These are phyloP conservation scores for Romanogobio albipinnatus DNA, from an alignment of 2,113 vertebrate species.

Conservation along the genomic window DNA sequence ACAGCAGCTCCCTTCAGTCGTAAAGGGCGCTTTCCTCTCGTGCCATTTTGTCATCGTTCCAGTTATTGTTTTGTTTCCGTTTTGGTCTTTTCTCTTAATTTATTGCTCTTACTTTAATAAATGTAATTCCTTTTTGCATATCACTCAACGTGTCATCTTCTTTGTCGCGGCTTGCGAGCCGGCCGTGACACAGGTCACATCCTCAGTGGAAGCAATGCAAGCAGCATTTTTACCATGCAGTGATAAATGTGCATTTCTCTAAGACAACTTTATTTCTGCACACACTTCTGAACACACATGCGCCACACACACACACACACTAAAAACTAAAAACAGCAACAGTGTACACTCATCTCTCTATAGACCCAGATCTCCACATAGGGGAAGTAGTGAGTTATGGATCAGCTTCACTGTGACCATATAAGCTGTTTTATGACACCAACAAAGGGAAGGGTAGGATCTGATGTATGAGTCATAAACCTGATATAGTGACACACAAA, in stretches of 20 bases:
- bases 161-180: too few relatives aligned
- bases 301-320: background rate
- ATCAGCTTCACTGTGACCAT: slow-evolving; percentile 47
- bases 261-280: background rate
- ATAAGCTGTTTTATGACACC: slow-evolving; percentile 52
- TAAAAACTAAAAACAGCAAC: slow-evolving; percentile 4
- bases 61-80: too few relatives aligned
- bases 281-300: background rate
- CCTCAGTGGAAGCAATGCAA: background rate
- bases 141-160: too few relatives aligned
- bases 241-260: slow-evolving; percentile 3
- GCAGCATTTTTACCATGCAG: background rate
- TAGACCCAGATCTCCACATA: slow-evolving; percentile 2
- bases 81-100: too few relatives aligned
- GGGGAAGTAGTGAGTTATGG: slow-evolving; percentile 48
- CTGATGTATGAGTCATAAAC: slow-evolving; percentile 51
- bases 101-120: too few relatives aligned
- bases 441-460: slow-evolving; percentile 51
- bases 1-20: too few relatives aligned
- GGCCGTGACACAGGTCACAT: too few relatives aligned
- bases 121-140: too few relatives aligned
- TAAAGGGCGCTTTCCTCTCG: too few relatives aligned
- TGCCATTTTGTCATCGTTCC: too few relatives aligned
- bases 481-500: slow-evolving; percentile 27
- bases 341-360: background rate